A percentile compares a stretch with the other conserved stretches of the same genome.
Evolutionary conservation across 1,140 invertebrate genomes (phyloP).

Genomic region (Colletes latitarsis): DNA sequence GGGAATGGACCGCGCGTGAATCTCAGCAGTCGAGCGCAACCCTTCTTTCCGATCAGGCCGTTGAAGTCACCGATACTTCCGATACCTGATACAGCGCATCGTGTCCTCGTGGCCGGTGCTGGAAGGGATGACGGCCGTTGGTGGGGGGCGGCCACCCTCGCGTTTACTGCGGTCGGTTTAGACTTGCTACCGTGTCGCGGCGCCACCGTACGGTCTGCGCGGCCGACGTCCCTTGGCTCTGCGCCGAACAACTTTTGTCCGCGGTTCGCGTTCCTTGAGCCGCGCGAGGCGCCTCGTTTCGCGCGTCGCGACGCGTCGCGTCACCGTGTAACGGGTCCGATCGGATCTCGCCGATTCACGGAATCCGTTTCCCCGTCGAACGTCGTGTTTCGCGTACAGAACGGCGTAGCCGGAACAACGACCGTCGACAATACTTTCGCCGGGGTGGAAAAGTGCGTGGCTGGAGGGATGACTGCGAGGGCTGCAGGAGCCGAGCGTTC

Average conservation of each 20-base stretch:
- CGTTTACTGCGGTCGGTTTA: slow-evolving; percentile 66
- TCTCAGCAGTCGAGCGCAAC: slow-evolving; percentile 39
- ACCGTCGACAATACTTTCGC: slow-evolving; percentile 71
- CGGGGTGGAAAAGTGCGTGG: slow-evolving; percentile 75
- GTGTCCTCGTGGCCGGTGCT: slow-evolving; percentile 68
- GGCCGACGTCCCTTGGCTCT: slow-evolving; percentile 62
- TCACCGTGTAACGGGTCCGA: too few relatives aligned
- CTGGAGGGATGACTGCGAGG: slow-evolving; percentile 80
- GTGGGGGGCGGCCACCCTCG: slow-evolving; percentile 76
- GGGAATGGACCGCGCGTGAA: too few relatives aligned
- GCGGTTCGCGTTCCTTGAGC: background rate
- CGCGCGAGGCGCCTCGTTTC: slow-evolving; percentile 1
- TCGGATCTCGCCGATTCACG: too few relatives aligned
- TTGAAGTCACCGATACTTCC: slow-evolving; percentile 82
- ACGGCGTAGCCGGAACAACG: too few relatives aligned
- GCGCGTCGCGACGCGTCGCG: background rate
- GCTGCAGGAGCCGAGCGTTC: slow-evolving; percentile 77
- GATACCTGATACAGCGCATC: slow-evolving; percentile 75
- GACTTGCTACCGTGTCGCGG: slow-evolving; percentile 60
- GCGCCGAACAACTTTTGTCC: slow-evolving; percentile 72
- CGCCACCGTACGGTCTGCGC: slow-evolving; percentile 77
- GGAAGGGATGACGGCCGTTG: slow-evolving; percentile 53
- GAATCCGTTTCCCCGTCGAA: too few relatives aligned
- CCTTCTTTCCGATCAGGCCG: slow-evolving; percentile 80
- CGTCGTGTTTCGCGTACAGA: background rate